Conservation (phyloP, 2,113 vertebrate species). For the Oreotrochilus melanogaster region DNA sequence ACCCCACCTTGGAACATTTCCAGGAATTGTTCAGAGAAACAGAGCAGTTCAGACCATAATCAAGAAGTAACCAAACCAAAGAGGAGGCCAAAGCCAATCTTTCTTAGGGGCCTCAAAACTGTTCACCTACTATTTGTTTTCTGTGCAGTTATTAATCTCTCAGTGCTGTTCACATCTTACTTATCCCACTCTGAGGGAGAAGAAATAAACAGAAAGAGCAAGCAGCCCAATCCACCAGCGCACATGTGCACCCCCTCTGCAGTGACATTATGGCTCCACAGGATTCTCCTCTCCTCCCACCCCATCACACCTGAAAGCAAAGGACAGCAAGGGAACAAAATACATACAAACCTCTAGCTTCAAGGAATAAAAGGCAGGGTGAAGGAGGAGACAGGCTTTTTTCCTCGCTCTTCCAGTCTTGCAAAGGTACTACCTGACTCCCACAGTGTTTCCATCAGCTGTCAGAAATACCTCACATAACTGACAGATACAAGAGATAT, state of each 20-base stretch:
- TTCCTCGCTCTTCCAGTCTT: background rate
- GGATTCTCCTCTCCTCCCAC: background rate
- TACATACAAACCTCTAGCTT: background rate
- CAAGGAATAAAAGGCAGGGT: background rate
- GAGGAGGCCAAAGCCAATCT: background rate
- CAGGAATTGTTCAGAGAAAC: background rate
- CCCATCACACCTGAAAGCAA: background rate
- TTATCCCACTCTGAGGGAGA: background rate
- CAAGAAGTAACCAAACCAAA: background rate
- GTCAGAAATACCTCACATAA: background rate
- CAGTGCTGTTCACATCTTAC: background rate
- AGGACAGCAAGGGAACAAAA: background rate
- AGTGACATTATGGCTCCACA: background rate
- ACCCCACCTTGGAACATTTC: background rate
- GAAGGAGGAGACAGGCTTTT: background rate
- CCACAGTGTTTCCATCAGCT: constrained; percentile 25
- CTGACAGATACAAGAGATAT: background rate
- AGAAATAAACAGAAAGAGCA: background rate
- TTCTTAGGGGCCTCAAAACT: background rate
- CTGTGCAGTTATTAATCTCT: background rate
- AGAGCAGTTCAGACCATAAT: background rate
- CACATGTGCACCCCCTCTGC: background rate
- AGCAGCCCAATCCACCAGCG: background rate
- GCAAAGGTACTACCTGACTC: constrained; percentile 19
- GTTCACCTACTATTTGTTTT: background rate